Evolutionary conservation across 2,888 invertebrate species (phyloP).

Genomic region (Spilarctia lutea): DNA sequence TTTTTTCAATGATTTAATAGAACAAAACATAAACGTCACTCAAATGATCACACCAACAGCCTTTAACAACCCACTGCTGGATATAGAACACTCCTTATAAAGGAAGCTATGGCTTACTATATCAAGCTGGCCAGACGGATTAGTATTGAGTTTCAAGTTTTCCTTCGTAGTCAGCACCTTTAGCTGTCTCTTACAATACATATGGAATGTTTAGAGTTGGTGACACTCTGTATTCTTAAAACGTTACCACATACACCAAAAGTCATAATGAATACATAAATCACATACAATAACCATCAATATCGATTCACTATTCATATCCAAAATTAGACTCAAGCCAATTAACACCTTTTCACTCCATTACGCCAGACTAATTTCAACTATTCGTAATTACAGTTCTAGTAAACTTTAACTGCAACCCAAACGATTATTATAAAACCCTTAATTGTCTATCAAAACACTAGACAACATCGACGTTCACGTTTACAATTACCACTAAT

Average conservation of each 20-base stretch:
- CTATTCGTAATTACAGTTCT: background rate
- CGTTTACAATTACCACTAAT: background rate
- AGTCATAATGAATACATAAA: background rate
- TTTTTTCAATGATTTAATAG: background rate
- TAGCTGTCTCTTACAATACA: no score
- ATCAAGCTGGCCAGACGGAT: no score
- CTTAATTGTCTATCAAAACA: background rate
- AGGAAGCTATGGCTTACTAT: no score
- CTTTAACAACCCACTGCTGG: no score
- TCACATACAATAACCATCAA: background rate
- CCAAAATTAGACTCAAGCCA: background rate
- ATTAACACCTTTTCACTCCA: background rate
- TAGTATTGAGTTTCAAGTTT: no score
- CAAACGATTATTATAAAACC: constrained; percentile 11
- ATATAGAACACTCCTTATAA: no score
- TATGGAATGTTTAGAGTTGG: no score
- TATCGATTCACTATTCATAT: background rate
- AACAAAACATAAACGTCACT: background rate
- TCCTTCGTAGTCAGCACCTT: no score
- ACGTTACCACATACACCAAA: background rate
- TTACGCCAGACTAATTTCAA: background rate
- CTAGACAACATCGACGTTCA: background rate
- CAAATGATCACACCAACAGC: background rate
- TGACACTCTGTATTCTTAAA: no score
- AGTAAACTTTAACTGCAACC: background rate